Evolutionary conservation across 2,797 vertebrate genomes (phyloP).

Genomic region (Betta splendens): DNA sequence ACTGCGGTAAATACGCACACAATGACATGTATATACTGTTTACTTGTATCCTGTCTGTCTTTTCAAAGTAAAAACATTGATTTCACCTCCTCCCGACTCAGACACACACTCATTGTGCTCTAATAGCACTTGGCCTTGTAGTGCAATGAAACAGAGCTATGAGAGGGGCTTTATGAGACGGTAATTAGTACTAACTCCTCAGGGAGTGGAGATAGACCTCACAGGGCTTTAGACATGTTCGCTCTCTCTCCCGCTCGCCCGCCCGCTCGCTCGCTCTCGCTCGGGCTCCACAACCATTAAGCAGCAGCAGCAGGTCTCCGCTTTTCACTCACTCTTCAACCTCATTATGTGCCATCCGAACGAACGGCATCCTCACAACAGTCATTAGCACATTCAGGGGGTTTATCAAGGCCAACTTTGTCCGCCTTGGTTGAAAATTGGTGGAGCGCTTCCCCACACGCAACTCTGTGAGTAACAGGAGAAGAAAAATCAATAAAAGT

Average conservation of each 20-base stretch:
- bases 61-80: conserved; percentile 4
- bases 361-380: conserved; percentile 39
- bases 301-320: conserved; percentile 48
- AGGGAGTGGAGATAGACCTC: conserved; percentile 68
- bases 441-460: conserved; percentile 1
- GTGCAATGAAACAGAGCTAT: conserved; percentile 50
- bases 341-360: conserved; percentile 47
- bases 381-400: conserved; percentile 24
- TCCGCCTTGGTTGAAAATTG: conserved; percentile 15
- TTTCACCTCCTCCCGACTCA: conserved; percentile 19
- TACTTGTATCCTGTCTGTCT: no score
- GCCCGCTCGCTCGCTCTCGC: conserved; percentile 5
- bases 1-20: no score
- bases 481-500: conserved; percentile 8
- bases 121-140: conserved; percentile 45
- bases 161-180: conserved; percentile 58
- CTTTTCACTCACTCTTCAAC: conserved; percentile 35
- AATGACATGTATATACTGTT: no score
- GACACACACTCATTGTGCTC: conserved; percentile 14
- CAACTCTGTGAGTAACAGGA: not conserved
- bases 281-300: conserved; percentile 32
- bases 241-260: conserved; percentile 14
- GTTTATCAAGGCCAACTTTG: conserved; percentile 11
- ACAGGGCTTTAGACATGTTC: conserved; percentile 27
- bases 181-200: conserved; percentile 71